Conservation (phyloP, 2,113 vertebrate species). For the Struthidea cinerea region DNA sequence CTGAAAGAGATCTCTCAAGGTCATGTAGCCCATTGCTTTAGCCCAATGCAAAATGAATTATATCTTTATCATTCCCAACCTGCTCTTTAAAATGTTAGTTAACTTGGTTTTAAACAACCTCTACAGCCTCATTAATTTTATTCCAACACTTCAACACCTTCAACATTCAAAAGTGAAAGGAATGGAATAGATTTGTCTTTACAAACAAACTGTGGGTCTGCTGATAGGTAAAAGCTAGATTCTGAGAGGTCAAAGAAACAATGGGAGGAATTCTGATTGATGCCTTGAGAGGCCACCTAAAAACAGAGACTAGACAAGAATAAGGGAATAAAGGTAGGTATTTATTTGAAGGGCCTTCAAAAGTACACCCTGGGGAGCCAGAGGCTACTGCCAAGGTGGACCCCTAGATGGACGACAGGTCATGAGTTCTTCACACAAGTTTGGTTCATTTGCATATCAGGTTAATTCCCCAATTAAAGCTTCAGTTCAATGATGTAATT, state of each 20-base stretch:
- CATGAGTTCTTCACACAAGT: no score
- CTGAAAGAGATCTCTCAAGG: not conserved
- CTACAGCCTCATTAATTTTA: not conserved
- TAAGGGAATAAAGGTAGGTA: no score
- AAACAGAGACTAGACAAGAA: no score
- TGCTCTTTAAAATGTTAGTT: not conserved
- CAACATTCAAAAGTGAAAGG: not conserved
- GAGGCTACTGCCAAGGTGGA: no score
- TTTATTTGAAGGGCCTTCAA: no score
- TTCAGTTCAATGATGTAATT: no score
- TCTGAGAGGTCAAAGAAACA: not conserved
- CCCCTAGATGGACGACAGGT: no score
- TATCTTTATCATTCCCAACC: not conserved
- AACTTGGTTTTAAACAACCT: not conserved
- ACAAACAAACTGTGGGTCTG: not conserved
- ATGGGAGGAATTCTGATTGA: not conserved
- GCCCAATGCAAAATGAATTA: not conserved
- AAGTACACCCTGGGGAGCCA: no score
- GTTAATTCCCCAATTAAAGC: no score
- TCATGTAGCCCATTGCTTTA: not conserved
- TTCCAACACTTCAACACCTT: not conserved
- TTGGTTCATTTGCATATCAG: no score
- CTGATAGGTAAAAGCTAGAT: not conserved
- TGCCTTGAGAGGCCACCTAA: no score
- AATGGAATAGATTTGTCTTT: not conserved